Conservation (phyloP, 2,797 vertebrate species). For the Florisuga fusca region DNA sequence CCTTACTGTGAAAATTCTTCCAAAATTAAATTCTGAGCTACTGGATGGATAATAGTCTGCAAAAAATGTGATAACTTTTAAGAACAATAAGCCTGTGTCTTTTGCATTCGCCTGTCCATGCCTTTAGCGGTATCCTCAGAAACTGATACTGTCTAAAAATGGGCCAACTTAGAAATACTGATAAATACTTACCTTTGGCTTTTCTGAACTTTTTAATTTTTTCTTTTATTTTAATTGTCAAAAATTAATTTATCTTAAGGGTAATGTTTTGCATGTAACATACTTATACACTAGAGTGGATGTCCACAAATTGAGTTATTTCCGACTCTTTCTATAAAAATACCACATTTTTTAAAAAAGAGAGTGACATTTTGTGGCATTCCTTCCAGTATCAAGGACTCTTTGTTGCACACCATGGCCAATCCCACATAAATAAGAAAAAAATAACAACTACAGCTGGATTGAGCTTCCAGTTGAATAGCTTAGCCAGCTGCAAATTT, state of each 20-base stretch:
- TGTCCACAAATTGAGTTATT: not conserved
- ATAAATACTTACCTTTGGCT: not conserved
- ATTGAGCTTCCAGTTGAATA: slow-evolving; percentile 37
- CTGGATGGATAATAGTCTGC: not conserved
- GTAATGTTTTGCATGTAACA: not conserved
- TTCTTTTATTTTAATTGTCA: not conserved
- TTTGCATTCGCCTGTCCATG: not conserved
- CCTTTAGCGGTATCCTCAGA: not conserved
- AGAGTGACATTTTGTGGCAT: not conserved
- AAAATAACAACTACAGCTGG: slow-evolving; percentile 50
- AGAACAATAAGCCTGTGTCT: not conserved
- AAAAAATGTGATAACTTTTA: not conserved
- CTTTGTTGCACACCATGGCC: slow-evolving; percentile 20
- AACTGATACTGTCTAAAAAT: not conserved
- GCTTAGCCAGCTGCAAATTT: slow-evolving; percentile 49
- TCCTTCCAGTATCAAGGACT: slow-evolving; percentile 11
- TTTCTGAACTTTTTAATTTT: not conserved
- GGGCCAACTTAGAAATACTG: not conserved
- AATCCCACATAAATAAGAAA: not conserved
- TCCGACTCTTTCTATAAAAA: not conserved
- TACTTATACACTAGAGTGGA: not conserved
- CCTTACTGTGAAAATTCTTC: not conserved
- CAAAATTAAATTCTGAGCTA: not conserved
- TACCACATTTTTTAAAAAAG: not conserved
- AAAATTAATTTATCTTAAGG: not conserved